Evolutionary conservation across 2,888 invertebrate species (phyloP).

Genomic region (Plebejus anna): DNA sequence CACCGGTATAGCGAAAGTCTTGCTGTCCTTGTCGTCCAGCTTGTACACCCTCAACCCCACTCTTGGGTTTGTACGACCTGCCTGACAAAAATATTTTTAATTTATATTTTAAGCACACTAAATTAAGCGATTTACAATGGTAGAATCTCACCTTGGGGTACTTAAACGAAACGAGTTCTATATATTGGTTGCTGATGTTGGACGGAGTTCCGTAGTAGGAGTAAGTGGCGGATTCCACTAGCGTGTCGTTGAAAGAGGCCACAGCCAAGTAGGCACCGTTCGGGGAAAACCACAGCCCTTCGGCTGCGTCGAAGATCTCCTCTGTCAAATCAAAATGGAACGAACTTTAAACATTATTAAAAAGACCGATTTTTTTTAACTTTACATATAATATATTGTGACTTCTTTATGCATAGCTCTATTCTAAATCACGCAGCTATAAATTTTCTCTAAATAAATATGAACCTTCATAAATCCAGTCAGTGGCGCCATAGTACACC

Average conservation of each 20-base stretch:
- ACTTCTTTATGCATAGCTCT: neutral
- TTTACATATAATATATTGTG: no score
- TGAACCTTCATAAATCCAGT: constrained; percentile 96
- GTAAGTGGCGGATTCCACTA: constrained; percentile 83
- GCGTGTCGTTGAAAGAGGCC: constrained; percentile 85
- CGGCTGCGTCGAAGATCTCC: constrained; percentile 85
- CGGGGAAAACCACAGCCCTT: constrained; percentile 90
- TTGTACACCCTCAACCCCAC: constrained; percentile 84
- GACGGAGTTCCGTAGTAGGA: constrained; percentile 83
- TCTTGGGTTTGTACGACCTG: constrained; percentile 86
- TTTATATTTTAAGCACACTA: neutral
- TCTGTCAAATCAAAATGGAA: constrained; percentile 71
- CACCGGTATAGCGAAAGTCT: constrained; percentile 69
- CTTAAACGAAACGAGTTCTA: constrained; percentile 82
- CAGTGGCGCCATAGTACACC: constrained; percentile 90
- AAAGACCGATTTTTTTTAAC: no score
- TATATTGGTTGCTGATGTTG: constrained; percentile 82
- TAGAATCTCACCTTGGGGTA: constrained; percentile 85
- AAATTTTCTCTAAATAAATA: neutral
- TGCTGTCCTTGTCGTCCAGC: constrained; percentile 49
- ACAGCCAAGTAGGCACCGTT: constrained; percentile 84
- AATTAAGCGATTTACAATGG: neutral
- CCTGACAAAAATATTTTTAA: constrained; percentile 63
- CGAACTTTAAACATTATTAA: neutral
- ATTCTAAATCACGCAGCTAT: neutral